Evolutionary conservation across 2,113 vertebrate species (phyloP).

Genomic region (Octodon degus): DNA sequence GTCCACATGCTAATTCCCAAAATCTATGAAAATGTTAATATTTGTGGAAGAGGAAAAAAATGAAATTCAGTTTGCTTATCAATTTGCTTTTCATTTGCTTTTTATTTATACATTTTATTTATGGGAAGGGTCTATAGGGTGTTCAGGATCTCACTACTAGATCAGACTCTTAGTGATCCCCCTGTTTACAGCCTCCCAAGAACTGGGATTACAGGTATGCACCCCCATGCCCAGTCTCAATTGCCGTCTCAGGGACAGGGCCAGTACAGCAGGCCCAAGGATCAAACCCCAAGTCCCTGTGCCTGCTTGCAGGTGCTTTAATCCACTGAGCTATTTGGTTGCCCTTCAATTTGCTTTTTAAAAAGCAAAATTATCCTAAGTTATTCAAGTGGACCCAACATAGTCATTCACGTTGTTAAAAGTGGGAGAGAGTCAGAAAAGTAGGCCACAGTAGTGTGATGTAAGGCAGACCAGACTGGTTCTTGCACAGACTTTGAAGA

Average conservation of each 20-base stretch:
- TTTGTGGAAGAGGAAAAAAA: neutral
- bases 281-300: too few species aligned
- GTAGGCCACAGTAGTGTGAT: accelerated
- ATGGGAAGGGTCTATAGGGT: too few species aligned
- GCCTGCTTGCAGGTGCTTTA: too few species aligned
- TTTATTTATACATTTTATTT: neutral
- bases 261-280: too few species aligned
- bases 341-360: neutral
- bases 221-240: too few species aligned
- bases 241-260: too few species aligned
- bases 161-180: too few species aligned
- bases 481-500: neutral
- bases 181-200: too few species aligned
- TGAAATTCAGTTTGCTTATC: neutral
- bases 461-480: neutral
- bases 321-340: too few species aligned
- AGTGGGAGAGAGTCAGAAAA: neutral
- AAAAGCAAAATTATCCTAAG: neutral
- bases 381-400: neutral
- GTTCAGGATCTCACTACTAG: too few species aligned
- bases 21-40: neutral
- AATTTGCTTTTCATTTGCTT: neutral
- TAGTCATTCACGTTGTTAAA: neutral
- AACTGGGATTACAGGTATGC: too few species aligned
- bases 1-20: neutral